Conservation (phyloP, 1,140 invertebrate genomes). For the Drosophila sp. region DNA sequence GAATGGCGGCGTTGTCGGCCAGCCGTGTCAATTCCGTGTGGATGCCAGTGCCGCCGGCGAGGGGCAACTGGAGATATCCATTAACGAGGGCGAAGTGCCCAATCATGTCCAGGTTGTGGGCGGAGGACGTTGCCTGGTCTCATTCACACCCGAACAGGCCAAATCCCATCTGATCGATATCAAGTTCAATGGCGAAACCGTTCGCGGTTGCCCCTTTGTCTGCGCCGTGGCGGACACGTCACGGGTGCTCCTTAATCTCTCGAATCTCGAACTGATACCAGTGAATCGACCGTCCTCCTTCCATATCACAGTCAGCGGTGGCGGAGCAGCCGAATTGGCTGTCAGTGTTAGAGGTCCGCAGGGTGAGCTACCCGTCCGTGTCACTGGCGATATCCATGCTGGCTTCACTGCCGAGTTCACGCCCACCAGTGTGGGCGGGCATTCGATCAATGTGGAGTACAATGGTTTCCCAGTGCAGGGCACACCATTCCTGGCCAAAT, state of each 20-base stretch:
- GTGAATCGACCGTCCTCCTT: slow-evolving; percentile 94
- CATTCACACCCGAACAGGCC: slow-evolving; percentile 96
- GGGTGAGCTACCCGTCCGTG: slow-evolving; percentile 92
- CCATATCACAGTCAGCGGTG: slow-evolving; percentile 94
- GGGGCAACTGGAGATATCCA: slow-evolving; percentile 98
- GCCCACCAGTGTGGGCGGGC: slow-evolving; percentile 94
- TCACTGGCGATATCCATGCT: slow-evolving; percentile 93
- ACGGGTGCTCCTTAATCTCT: slow-evolving; percentile 90
- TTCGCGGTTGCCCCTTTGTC: slow-evolving; percentile 95
- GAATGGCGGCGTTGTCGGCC: slow-evolving; percentile 94
- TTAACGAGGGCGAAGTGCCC: slow-evolving; percentile 98
- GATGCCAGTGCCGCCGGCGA: slow-evolving; percentile 98
- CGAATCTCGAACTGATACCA: slow-evolving; percentile 92
- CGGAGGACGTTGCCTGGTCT: slow-evolving; percentile 96
- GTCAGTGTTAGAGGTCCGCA: slow-evolving; percentile 93
- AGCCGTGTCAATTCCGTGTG: slow-evolving; percentile 97
- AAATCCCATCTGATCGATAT: slow-evolving; percentile 98
- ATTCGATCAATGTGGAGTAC: slow-evolving; percentile 95
- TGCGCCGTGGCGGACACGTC: slow-evolving; percentile 92
- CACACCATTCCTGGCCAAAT: slow-evolving; percentile 96
- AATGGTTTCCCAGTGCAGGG: slow-evolving; percentile 95
- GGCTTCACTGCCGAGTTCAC: slow-evolving; percentile 96
- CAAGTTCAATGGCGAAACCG: slow-evolving; percentile 98
- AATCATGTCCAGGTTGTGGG: slow-evolving; percentile 98
- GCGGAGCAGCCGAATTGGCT: slow-evolving; percentile 92